Base-by-base conservation (phyloP, 2,797 vertebrate genomes). In the Mycteria americana region DNA sequence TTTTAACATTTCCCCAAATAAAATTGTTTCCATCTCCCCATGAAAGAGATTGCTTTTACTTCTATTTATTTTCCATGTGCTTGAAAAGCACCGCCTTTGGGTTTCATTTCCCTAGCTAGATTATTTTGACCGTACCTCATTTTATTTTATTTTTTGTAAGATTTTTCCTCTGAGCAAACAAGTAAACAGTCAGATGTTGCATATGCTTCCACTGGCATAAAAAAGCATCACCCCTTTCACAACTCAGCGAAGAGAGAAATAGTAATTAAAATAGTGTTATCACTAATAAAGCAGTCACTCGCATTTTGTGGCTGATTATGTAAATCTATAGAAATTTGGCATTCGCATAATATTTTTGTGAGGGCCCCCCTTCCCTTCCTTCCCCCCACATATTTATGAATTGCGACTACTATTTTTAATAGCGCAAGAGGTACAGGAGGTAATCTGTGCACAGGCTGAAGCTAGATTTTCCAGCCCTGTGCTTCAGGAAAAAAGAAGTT, bases 1-100 rank as follows among this genome's bases (percentile, higher is more conserved):
- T 98, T 97, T 98, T 97, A 98, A 98, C 97, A 98, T 98, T 98
- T 97, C 98, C 98, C 97, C 92, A 87, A 98, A 98, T 99, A 98
- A 99, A 99, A 97, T 73, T 95, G 96, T 97, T 98, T 98, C 96
- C 97, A 97, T 98, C 94, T 97, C 69, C 39, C 73, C 25, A 37
- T 82, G 67, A 76, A 80, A 79, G 50, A 92, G 43, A 43, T 81
- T 80, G 60, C 35, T 79, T 89, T 84, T 83, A 19, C 41, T 88
- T 93, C 75, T 67, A 7, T 87, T 95, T 65, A n/a, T 33, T 95
- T 81, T 80, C 30, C 25, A 18, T 6, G 10, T 78, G 15, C 59
- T 88, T 87, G 54, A 75, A 89, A 92, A 92, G 33, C 46, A 67
- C 56, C 5, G 50, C 60, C 18, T 86, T 85, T 54, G 43, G 39